A percentile compares a stretch with the other conserved stretches of the same genome.
These are phyloP conservation scores for Epirrhoe tristata DNA, from an alignment of 2,888 invertebrate species.

Conservation along the genomic window DNA sequence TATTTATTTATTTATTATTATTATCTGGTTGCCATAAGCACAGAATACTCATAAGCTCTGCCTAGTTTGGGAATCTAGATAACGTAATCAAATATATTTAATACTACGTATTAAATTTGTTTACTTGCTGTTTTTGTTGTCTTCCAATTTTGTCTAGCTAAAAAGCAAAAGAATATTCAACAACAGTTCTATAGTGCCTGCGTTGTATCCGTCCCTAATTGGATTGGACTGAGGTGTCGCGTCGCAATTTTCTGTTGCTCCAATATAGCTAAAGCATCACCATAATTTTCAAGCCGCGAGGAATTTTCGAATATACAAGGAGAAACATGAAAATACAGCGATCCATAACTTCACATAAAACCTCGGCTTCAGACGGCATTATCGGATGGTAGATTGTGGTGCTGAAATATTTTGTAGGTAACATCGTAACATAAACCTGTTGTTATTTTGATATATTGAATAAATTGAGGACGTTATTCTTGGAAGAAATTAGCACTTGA, in stretches of 20 bases:
- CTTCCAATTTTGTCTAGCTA: slow-evolving; percentile 11
- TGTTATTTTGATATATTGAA: slow-evolving; percentile 11
- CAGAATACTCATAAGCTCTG: no score
- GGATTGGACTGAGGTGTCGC: slow-evolving; percentile 54
- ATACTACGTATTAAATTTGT: neutral
- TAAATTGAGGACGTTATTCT: neutral
- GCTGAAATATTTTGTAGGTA: slow-evolving; percentile 11
- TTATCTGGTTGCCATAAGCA: no score
- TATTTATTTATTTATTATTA: no score
- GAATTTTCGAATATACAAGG: slow-evolving; percentile 51
- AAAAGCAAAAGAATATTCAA: slow-evolving; percentile 14
- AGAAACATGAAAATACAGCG: slow-evolving; percentile 40
- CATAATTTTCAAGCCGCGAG: slow-evolving; percentile 49
- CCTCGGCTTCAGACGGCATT: slow-evolving; percentile 21
- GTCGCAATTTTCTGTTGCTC: slow-evolving; percentile 60
- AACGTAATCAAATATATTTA: neutral
- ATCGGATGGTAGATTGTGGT: slow-evolving; percentile 23
- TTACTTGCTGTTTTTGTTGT: neutral
- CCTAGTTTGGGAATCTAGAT: no score
- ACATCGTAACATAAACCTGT: slow-evolving; percentile 6
- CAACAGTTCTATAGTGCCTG: slow-evolving; percentile 15
- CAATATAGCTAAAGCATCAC: slow-evolving; percentile 51
- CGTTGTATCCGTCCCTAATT: slow-evolving; percentile 57
- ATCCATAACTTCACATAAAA: slow-evolving; percentile 31
- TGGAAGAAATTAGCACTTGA: neutral